phyloP scores from a whole-genome alignment of 1,140 invertebrate genomes.

The Euura lappo region DNA sequence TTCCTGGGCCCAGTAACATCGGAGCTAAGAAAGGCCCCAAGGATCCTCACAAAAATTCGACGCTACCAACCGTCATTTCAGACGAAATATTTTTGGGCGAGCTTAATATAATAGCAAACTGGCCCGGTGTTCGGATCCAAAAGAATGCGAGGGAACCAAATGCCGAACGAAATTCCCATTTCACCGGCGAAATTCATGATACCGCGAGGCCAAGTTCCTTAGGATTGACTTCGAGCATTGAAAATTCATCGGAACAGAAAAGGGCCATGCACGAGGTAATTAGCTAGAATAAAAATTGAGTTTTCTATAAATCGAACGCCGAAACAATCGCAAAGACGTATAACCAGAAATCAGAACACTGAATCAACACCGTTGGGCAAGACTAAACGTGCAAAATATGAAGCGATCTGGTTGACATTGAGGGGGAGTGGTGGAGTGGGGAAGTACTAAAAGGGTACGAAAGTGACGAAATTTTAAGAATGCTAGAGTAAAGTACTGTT shows the following conservation, averaged over 20 bases:
- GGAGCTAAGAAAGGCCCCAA: conserved; percentile 26
- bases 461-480: no score
- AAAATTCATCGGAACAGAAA: background rate
- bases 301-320: no score
- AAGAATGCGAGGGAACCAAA: conserved; percentile 47
- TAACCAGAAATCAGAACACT: no score
- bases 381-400: no score
- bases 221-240: background rate
- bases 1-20: background rate
- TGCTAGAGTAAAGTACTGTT: no score
- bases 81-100: conserved; percentile 47
- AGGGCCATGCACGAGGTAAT: background rate
- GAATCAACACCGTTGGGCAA: no score
- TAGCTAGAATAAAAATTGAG: background rate
- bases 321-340: no score
- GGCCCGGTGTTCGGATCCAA: conserved; percentile 50
- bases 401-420: no score
- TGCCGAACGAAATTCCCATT: background rate
- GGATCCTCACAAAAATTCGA: conserved; percentile 25
- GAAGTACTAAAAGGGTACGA: no score
- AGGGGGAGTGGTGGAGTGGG: no score
- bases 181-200: background rate
- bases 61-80: conserved; percentile 46
- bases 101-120: conserved; percentile 47
- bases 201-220: background rate